Percentiles rank a stretch among this genome's conserved stretches.
These are phyloP conservation scores for Cheilosia vernalis DNA, from an alignment of 2,888 invertebrate species.

Conservation along the genomic window DNA sequence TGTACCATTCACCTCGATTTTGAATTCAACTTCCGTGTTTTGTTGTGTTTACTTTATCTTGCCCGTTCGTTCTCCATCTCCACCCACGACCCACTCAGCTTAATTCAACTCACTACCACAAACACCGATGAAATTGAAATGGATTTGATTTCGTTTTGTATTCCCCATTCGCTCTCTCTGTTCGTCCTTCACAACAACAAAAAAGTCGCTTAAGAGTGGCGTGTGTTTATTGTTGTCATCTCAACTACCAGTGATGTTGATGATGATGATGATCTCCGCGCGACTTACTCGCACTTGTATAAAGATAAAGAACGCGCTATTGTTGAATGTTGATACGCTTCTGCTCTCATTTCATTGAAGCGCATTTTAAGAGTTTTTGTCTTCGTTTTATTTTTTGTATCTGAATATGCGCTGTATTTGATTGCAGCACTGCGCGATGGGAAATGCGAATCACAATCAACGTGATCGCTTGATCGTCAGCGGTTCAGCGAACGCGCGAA, in stretches of 20 bases:
- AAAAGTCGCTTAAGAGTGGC: constrained; percentile 11
- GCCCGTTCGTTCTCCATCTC: constrained; percentile 23
- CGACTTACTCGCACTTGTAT: not conserved
- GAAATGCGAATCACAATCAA: not conserved
- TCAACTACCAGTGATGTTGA: not conserved
- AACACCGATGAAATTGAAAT: constrained; percentile 38
- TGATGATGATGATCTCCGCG: constrained; percentile 30
- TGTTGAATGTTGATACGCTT: constrained; percentile 22
- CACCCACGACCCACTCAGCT: constrained; percentile 34
- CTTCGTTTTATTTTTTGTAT: not conserved
- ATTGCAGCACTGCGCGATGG: not conserved
- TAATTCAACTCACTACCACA: constrained; percentile 38
- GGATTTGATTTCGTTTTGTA: constrained; percentile 21
- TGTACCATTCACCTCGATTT: constrained; percentile 44
- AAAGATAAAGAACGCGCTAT: constrained; percentile 18
- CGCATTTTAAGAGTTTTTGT: constrained; percentile 28
- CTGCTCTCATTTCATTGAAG: constrained; percentile 43
- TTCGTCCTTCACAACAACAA: constrained; percentile 56
- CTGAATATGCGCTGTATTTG: constrained; percentile 20
- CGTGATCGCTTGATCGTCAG: constrained; percentile 8
- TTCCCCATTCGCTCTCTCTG: constrained; percentile 28
- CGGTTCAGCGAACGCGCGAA: constrained; percentile 57
- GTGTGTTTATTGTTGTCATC: constrained; percentile 63
- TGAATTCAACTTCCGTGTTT: constrained; percentile 63
- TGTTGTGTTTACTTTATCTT: constrained; percentile 53